phyloP scores from a whole-genome alignment of 2,888 invertebrate genomes.

The Deilephila elpenor region DNA sequence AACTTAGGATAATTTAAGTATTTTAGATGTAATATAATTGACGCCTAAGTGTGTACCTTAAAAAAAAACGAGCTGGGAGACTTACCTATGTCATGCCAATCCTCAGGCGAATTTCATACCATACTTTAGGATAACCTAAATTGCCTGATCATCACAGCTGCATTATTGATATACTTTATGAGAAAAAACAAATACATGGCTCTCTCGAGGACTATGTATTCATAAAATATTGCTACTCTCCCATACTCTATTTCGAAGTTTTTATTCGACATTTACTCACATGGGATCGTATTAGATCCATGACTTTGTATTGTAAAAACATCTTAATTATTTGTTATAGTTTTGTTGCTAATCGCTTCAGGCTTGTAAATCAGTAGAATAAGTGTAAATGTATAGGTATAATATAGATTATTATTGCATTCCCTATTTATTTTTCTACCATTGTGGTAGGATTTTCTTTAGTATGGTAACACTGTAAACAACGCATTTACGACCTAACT shows the following conservation, averaged over 20 bases:
- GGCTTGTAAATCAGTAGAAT: slow-evolving; percentile 29
- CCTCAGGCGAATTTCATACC: too few species aligned
- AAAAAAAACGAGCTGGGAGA: neutral
- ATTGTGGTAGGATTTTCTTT: slow-evolving; percentile 31
- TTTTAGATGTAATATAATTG: slow-evolving; percentile 13
- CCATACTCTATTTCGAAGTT: neutral
- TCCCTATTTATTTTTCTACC: slow-evolving; percentile 55
- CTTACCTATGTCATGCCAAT: too few species aligned
- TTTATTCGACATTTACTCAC: neutral
- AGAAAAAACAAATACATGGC: neutral
- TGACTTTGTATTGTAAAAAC: slow-evolving; percentile 30
- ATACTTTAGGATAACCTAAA: neutral
- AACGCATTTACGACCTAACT: slow-evolving; percentile 71
- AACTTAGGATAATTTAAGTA: neutral
- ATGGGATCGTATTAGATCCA: neutral
- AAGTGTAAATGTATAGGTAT: slow-evolving; percentile 28
- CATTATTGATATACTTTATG: too few species aligned
- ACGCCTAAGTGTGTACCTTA: neutral
- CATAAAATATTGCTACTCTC: neutral
- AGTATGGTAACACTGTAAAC: slow-evolving; percentile 54
- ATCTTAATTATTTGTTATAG: slow-evolving; percentile 27
- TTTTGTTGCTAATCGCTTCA: slow-evolving; percentile 29
- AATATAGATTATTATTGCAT: slow-evolving; percentile 43
- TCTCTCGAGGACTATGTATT: too few species aligned
- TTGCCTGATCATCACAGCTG: neutral